A percentile compares a stretch with the other conserved stretches of the same genome.
phyloP scores from a whole-genome alignment of 2,797 vertebrate species.

The Acanthornis magna region DNA sequence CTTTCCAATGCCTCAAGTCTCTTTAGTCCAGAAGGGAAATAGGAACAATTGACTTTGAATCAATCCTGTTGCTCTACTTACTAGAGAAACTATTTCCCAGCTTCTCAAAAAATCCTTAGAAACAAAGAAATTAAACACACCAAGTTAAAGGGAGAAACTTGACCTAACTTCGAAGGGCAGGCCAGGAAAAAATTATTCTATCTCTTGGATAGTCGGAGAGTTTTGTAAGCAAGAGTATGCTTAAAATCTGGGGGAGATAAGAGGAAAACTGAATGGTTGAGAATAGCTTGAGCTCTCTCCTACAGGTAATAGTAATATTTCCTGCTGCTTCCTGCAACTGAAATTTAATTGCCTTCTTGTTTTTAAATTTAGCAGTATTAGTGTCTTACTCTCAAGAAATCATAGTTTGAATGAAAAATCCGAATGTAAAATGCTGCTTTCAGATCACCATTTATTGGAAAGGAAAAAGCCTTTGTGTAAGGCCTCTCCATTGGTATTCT shows the following conservation, averaged over 20 bases:
- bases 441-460: not conserved
- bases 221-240: not conserved
- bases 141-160: not conserved
- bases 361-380: conserved; percentile 39
- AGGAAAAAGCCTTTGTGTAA: not conserved
- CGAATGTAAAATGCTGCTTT: not conserved
- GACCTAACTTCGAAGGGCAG: not conserved
- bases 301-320: conserved; percentile 12
- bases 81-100: not conserved
- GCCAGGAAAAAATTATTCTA: not conserved
- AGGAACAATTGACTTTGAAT: not conserved
- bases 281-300: conserved; percentile 2
- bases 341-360: conserved; percentile 28
- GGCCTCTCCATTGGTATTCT: not conserved
- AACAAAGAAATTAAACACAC: not conserved
- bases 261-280: not conserved
- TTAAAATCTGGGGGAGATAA: not conserved
- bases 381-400: conserved; percentile 5
- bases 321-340: not conserved
- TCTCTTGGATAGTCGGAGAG: not conserved
- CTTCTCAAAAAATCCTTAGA: not conserved
- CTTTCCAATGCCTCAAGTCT: not conserved
- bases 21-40: not conserved
- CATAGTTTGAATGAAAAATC: conserved; percentile 33
- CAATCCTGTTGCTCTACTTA: not conserved